These are phyloP conservation scores for Morone chrysops DNA, from an alignment of 2,113 vertebrate species.

Conservation along the genomic window DNA sequence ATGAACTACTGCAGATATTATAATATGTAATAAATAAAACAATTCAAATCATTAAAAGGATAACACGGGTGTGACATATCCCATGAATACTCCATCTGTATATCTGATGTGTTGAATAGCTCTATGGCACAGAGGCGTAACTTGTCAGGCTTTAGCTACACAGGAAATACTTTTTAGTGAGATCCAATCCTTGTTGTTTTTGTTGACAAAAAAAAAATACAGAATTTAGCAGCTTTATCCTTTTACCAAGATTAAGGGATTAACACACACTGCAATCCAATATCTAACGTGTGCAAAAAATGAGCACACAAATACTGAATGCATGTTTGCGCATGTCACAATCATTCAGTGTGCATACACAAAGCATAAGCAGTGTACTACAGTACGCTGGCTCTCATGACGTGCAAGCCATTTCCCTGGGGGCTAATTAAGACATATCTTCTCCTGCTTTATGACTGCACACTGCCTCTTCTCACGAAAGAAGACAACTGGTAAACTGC, in stretches of 20 bases:
- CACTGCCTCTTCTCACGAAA: constrained; percentile 31
- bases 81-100: background rate
- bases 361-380: background rate
- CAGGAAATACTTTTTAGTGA: background rate
- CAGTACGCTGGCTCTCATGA: constrained; percentile 23
- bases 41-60: background rate
- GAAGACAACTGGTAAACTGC: constrained; percentile 27
- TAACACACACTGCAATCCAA: background rate
- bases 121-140: background rate
- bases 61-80: background rate
- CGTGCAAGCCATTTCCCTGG: constrained; percentile 18
- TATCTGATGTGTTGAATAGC: background rate
- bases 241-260: background rate
- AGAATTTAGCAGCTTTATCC: background rate
- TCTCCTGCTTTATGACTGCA: constrained; percentile 22
- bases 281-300: background rate
- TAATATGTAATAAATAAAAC: background rate
- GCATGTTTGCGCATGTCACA: background rate
- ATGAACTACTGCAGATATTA: background rate
- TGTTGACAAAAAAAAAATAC: background rate
- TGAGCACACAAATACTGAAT: background rate
- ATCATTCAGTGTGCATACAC: background rate
- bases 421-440: constrained; percentile 60
- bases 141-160: background rate
- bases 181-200: background rate